Evolutionary conservation across 2,888 invertebrate genomes (phyloP).

Genomic region (Diachrysia chrysitis): DNA sequence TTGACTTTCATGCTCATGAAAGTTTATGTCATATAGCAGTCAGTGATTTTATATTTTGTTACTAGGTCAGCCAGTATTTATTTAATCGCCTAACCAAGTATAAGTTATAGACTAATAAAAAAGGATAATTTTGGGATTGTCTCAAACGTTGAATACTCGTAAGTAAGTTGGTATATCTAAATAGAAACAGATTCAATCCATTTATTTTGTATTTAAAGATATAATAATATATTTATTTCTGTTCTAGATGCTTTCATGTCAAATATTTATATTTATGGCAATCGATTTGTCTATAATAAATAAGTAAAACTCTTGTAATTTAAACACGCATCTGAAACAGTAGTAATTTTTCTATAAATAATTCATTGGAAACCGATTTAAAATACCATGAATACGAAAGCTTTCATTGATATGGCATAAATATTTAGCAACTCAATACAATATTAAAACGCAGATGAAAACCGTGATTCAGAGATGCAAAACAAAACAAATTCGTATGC

Average conservation of each 20-base stretch:
- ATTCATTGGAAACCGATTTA: neutral
- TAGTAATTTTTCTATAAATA: slow-evolving; percentile 1
- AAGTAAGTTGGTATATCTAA: no score
- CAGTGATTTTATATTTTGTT: neutral
- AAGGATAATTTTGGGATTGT: no score
- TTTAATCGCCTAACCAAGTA: no score
- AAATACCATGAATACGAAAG: slow-evolving; percentile 2
- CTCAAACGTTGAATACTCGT: no score
- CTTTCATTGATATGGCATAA: slow-evolving; percentile 2
- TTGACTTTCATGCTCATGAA: slow-evolving; percentile 32
- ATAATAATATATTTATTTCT: no score
- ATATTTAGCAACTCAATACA: slow-evolving; percentile 5
- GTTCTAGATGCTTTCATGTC: no score
- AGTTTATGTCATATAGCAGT: neutral
- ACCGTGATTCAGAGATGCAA: slow-evolving; percentile 6
- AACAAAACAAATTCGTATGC: slow-evolving; percentile 14
- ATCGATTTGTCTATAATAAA: no score
- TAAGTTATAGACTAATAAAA: no score
- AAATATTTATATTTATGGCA: no score
- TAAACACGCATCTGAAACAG: neutral
- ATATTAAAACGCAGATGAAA: slow-evolving; percentile 6
- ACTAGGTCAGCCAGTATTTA: neutral
- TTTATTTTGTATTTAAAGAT: no score
- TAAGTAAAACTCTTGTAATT: no score
- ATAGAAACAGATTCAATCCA: no score